Base-by-base conservation (phyloP, 1,140 invertebrate species). In the Diachasmimorpha longicaudata region DNA sequence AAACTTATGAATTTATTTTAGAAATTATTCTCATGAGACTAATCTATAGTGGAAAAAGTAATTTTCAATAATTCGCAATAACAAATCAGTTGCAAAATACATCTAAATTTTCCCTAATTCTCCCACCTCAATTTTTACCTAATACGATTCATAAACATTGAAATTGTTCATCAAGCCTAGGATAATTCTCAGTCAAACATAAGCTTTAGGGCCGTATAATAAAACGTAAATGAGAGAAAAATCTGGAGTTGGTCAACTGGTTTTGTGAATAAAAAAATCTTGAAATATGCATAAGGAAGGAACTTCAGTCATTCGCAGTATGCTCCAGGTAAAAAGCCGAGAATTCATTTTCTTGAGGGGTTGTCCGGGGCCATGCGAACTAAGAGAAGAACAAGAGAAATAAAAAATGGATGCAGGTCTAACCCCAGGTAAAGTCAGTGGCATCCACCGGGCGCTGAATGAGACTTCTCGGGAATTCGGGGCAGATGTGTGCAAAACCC, bases 361-460 rank as follows among this genome's bases (percentile, higher is more conserved):
- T 48, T 71, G 68, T 70, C 68, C 68, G 10, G 13, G 5, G 0
- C 25, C 13, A 13, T 31, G 36, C 39, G 39, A 42, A 63, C 25
- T 63, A 23, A 13, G n/a, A 16, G 66, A 68, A 46, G 19, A 70
- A n/a, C 6, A 46, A 44, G 31, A 21, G 9, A 13, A 46, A 25
- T 46, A 23, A 42, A 79, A 78, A 74, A 76, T 70, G 66, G 36
- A 74, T 72, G 73, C 75, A 76, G 74, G 74, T 46, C 76, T 73
- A 58, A 81, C 58, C 72, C 77, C 81, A 84, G 83, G 82, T 84
- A 84, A 85, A 85, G 82, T 83, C 81, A 83, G 79, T 70, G 75
- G 71, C 70, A 75, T 77, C 73, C 73, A 70, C 23, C 72, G 39
- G 71, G 74, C 72, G n/a, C 77, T 83, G 83, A 86, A 85, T 83